Conservation (phyloP, 37 sponge, comb jelly and placozoan species). For the Petrosia ficiformis region DNA sequence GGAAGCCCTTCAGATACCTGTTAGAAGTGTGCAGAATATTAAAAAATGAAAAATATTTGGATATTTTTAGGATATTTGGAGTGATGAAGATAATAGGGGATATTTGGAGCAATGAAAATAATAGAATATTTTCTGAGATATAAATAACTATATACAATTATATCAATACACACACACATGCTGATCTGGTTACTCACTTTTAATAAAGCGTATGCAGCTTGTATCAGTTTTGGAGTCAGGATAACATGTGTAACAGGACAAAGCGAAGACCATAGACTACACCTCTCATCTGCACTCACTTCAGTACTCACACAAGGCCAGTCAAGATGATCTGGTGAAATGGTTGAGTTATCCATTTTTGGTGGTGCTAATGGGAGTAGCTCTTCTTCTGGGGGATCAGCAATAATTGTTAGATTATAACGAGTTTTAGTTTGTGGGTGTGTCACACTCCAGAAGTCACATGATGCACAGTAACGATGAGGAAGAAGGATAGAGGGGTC, state of each 20-base stretch:
- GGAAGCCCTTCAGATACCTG: too few relatives aligned
- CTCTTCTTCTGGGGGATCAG: conserved; percentile 25
- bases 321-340: background rate
- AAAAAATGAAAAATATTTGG: too few relatives aligned
- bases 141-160: too few relatives aligned
- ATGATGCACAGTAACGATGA: conserved; percentile 45
- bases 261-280: background rate
- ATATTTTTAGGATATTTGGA: too few relatives aligned
- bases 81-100: background rate
- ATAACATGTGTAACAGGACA: background rate
- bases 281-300: background rate
- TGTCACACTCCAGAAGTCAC: conserved; percentile 55
- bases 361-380: background rate
- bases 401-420: conserved; percentile 58
- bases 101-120: background rate
- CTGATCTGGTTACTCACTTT: too few relatives aligned
- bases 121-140: background rate
- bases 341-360: background rate
- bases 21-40: too few relatives aligned
- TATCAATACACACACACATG: too few relatives aligned
- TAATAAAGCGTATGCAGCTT: background rate
- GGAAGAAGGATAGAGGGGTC: conserved; percentile 31
- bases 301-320: conserved; percentile 3
- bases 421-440: conserved; percentile 16
- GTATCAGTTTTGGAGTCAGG: background rate